phyloP scores from a whole-genome alignment of 2,113 vertebrate genomes.

The Rhagologus leucostigma region DNA sequence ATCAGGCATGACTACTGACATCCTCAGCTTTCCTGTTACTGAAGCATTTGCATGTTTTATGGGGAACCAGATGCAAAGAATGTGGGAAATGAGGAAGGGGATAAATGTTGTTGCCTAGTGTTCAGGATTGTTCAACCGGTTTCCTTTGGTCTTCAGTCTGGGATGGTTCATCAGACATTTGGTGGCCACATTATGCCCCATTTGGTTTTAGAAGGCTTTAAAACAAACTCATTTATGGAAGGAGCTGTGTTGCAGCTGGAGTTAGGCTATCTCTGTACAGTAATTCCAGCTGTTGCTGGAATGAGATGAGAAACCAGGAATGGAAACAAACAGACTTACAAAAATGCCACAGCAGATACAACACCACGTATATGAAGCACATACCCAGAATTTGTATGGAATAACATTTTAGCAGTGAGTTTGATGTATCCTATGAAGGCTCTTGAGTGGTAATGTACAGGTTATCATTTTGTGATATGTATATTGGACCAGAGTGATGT shows the following conservation, averaged over 20 bases:
- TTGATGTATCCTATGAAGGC: not conserved
- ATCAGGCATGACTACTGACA: not conserved
- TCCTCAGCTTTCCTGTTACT: not conserved
- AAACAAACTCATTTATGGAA: not conserved
- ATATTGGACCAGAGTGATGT: not conserved
- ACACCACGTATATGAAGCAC: not conserved
- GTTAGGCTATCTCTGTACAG: not conserved
- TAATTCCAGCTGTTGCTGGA: constrained; percentile 29
- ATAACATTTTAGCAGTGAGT: not conserved
- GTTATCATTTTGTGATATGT: not conserved
- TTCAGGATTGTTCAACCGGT: not conserved
- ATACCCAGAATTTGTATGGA: not conserved
- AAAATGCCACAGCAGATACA: not conserved
- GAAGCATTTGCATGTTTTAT: not conserved
- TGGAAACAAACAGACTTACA: not conserved
- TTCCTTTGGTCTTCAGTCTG: not conserved
- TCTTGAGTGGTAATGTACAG: not conserved
- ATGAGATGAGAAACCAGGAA: not conserved
- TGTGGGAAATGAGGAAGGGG: not conserved
- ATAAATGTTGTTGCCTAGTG: not conserved
- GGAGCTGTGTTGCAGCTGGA: not conserved
- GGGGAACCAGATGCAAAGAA: not conserved
- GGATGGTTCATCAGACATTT: not conserved
- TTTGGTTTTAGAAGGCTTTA: constrained; percentile 24
- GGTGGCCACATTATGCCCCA: not conserved